phyloP scores from a whole-genome alignment of 2,888 invertebrate genomes.

The Gandaritis pyraliata region DNA sequence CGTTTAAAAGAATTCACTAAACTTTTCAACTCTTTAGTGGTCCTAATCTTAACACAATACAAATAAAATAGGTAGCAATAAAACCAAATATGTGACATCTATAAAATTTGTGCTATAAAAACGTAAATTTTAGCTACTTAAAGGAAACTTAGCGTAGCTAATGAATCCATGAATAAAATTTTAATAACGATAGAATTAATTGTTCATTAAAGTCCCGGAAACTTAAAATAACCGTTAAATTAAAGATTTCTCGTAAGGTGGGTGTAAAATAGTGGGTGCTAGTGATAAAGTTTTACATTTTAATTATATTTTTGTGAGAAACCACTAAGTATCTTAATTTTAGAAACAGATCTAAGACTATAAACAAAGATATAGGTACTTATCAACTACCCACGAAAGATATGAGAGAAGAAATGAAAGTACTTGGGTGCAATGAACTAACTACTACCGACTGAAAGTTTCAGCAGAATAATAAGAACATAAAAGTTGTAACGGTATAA shows the following conservation, averaged over 20 bases:
- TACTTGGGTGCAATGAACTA: constrained; percentile 37
- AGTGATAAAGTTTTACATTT: constrained; percentile 31
- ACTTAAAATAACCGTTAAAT: constrained; percentile 16
- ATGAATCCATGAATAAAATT: constrained; percentile 22
- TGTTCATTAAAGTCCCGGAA: constrained; percentile 11
- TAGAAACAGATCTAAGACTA: too few relatives aligned
- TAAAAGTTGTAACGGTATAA: constrained; percentile 26
- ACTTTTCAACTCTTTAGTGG: too few relatives aligned
- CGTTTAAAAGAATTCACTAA: too few relatives aligned
- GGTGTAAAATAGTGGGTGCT: constrained; percentile 30
- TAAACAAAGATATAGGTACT: too few relatives aligned
- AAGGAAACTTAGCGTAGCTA: constrained; percentile 1
- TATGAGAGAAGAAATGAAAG: constrained; percentile 2
- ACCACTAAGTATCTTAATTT: constrained; percentile 3
- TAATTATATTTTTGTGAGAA: constrained; percentile 18
- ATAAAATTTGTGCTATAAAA: not conserved
- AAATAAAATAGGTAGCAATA: too few relatives aligned
- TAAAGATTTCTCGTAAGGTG: constrained; percentile 22
- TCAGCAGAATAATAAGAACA: constrained; percentile 18
- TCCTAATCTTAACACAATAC: not conserved
- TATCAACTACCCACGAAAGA: too few relatives aligned
- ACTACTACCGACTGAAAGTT: constrained; percentile 30
- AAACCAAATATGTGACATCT: not conserved
- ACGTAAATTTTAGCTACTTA: constrained; percentile 2
- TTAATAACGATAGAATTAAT: constrained; percentile 19